A percentile compares a stretch with the other conserved stretches of the same genome.
Conservation (phyloP, 2,113 vertebrate genomes). For the Petaurus breviceps region DNA sequence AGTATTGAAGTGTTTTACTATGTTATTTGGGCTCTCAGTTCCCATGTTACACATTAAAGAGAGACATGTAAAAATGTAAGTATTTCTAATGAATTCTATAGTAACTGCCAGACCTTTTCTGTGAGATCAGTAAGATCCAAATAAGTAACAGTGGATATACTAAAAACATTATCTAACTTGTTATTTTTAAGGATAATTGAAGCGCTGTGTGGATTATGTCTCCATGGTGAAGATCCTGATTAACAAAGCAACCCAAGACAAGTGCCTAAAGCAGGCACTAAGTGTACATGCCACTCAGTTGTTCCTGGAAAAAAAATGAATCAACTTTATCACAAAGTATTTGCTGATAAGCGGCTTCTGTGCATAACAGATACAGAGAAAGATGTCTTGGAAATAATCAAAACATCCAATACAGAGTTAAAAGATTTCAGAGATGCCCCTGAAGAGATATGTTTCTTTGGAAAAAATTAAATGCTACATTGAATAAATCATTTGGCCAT, state of each 20-base stretch:
- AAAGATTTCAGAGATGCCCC: conserved; percentile 20
- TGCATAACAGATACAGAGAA: not conserved
- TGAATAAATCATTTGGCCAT: not conserved
- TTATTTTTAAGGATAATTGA: not conserved
- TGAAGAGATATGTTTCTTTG: not conserved
- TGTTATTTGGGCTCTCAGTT: not conserved
- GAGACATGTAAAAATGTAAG: not conserved
- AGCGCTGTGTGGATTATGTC: not conserved
- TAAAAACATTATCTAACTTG: not conserved
- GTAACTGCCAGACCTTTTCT: not conserved
- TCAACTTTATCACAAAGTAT: not conserved
- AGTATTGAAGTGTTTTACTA: not conserved
- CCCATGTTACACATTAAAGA: not conserved
- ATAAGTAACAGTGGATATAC: not conserved
- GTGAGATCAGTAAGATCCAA: not conserved
- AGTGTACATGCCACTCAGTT: not conserved
- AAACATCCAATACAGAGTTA: conserved; percentile 14
- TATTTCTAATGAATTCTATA: not conserved
- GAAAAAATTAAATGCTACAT: not conserved
- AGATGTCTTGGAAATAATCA: conserved; percentile 4
- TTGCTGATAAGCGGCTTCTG: not conserved
- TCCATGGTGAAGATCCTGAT: not conserved
- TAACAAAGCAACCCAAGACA: not conserved
- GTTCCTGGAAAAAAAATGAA: not conserved
- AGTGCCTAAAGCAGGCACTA: not conserved